Conservation (phyloP, 2,113 vertebrate species). For the Pholis gunnellus region DNA sequence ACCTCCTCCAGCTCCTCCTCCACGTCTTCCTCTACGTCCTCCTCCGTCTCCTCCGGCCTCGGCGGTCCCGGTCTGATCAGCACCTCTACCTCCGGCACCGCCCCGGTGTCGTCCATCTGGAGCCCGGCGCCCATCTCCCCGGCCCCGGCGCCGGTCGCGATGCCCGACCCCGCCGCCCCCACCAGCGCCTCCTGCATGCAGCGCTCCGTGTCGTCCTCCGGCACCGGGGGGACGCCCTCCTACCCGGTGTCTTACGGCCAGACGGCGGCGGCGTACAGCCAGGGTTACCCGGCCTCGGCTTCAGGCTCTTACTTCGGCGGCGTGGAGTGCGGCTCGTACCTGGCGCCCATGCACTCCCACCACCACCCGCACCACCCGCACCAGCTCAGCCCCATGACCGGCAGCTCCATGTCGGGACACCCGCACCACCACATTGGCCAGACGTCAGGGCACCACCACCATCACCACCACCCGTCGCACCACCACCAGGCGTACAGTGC, state of each 20-base stretch:
- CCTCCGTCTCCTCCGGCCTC: conserved; percentile 64
- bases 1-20: conserved; percentile 87
- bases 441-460: conserved; percentile 90
- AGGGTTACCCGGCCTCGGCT: conserved; percentile 87
- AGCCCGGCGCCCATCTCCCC: conserved; percentile 96
- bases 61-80: conserved; percentile 68
- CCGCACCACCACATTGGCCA: conserved; percentile 90
- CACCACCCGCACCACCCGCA: conserved; percentile 92
- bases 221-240: conserved; percentile 75
- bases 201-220: conserved; percentile 80
- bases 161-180: conserved; percentile 85
- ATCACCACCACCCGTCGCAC: conserved; percentile 90
- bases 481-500: conserved; percentile 91
- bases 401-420: conserved; percentile 89
- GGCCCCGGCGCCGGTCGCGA: conserved; percentile 82
- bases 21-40: conserved; percentile 77
- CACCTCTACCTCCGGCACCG: conserved; percentile 86
- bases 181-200: conserved; percentile 94
- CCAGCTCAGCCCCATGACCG: conserved; percentile 94
- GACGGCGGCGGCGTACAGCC: conserved; percentile 89
- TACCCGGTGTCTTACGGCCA: conserved; percentile 94
- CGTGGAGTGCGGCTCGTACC: conserved; percentile 94
- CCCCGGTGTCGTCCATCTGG: conserved; percentile 94
- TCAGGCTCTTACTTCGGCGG: conserved; percentile 94
- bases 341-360: conserved; percentile 95